Evolutionary conservation across 2,797 vertebrate species (phyloP).

Genomic region (Ceyx erithaca): DNA sequence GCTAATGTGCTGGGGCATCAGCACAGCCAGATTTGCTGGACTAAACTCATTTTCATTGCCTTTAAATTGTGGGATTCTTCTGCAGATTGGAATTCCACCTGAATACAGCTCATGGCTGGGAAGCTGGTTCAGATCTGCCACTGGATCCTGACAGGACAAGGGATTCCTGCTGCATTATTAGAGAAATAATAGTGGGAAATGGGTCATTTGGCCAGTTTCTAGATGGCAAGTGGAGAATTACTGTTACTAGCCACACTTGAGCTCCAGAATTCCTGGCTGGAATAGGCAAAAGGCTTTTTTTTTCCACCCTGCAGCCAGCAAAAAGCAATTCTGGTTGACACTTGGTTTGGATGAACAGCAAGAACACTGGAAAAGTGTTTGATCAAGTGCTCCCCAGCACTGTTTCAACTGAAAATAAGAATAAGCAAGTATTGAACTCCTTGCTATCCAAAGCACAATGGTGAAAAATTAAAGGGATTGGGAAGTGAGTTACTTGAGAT

Average conservation of each 20-base stretch:
- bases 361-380: neutral
- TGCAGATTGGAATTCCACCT: neutral
- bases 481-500: neutral
- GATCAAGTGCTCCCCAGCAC: neutral
- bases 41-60: neutral
- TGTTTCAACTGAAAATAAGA: neutral
- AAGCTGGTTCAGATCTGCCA: neutral
- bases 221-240: constrained; percentile 1
- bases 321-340: neutral
- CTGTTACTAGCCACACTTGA: neutral
- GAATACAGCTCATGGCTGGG: neutral
- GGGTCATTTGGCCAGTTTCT: constrained; percentile 9
- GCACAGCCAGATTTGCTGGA: neutral
- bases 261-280: neutral
- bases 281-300: neutral
- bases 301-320: neutral
- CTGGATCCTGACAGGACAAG: neutral
- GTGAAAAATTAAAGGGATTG: neutral
- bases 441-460: neutral
- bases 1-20: neutral
- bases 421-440: neutral
- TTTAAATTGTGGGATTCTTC: neutral
- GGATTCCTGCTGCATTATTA: neutral
- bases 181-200: neutral
- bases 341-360: neutral